Evolutionary conservation across 1,140 invertebrate species (phyloP).

Genomic region (Caenorhabditis elegans): DNA sequence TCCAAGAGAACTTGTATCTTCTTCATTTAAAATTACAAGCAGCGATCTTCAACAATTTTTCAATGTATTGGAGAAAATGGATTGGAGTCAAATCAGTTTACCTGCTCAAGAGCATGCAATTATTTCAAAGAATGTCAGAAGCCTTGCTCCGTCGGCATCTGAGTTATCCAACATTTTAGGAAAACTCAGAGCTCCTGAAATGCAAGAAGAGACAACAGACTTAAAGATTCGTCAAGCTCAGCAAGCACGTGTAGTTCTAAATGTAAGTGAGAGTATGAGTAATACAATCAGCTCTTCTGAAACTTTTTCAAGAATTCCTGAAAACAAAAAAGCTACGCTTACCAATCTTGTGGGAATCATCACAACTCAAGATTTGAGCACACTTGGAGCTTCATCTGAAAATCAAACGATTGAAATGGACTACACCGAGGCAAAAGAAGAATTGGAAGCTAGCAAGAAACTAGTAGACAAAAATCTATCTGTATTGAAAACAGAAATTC

Average conservation of each 20-base stretch:
- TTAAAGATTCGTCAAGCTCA: neutral
- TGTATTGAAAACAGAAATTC: neutral
- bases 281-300: neutral
- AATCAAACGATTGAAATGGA: neutral
- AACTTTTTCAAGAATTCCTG: neutral
- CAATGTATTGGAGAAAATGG: neutral
- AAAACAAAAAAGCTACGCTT: neutral
- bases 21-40: neutral
- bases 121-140: neutral
- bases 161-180: neutral
- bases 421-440: neutral
- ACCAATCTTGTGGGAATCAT: neutral
- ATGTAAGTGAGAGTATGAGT: neutral
- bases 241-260: neutral
- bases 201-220: neutral
- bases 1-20: neutral
- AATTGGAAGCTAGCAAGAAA: neutral
- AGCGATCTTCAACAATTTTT: neutral
- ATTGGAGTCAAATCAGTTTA: conserved; percentile 20
- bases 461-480: neutral
- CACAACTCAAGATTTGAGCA: conserved; percentile 7
- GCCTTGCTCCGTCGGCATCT: neutral
- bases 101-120: neutral
- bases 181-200: neutral
- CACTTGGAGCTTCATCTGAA: neutral